Evolutionary conservation across 2,797 vertebrate species (phyloP).

Genomic region (Myotis vivesi): DNA sequence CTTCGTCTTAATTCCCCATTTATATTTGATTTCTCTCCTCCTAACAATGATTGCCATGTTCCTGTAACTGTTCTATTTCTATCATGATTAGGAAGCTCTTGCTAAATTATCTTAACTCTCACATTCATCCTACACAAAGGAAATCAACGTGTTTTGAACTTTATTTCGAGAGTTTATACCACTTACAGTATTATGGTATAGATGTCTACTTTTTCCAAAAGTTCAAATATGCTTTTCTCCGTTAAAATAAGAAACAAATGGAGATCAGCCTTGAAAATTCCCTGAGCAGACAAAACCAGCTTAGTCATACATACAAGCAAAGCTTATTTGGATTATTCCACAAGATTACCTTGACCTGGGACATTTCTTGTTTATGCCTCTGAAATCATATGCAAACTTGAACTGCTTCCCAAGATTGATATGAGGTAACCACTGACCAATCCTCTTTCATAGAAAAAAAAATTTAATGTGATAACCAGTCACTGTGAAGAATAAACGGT

Average conservation of each 20-base stretch:
- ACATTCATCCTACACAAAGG: conserved; percentile 46
- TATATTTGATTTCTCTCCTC: conserved; percentile 32
- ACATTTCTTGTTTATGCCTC: not conserved
- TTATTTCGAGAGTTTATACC: conserved; percentile 4
- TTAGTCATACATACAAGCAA: not conserved
- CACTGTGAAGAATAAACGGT: not conserved
- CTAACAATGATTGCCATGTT: conserved; percentile 17
- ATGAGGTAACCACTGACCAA: not conserved
- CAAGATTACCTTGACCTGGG: not conserved
- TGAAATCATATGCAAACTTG: not conserved
- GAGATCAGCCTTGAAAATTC: not conserved
- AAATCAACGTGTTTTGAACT: conserved; percentile 54
- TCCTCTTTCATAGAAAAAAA: not conserved
- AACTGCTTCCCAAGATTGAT: not conserved
- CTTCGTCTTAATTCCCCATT: not conserved
- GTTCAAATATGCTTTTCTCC: not conserved
- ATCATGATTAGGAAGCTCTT: conserved; percentile 55
- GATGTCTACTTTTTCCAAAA: conserved; percentile 37
- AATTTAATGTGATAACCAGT: not conserved
- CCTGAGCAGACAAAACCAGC: not conserved
- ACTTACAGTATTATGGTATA: not conserved
- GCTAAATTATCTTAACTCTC: conserved; percentile 55
- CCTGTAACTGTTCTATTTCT: conserved; percentile 22
- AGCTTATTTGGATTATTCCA: not conserved
- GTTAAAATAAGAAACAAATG: not conserved